Evolutionary conservation across 2,113 vertebrate genomes (phyloP), one percentile per base, ranked within the genome.

Genomic region (Ageneiosus marmoratus): DNA sequence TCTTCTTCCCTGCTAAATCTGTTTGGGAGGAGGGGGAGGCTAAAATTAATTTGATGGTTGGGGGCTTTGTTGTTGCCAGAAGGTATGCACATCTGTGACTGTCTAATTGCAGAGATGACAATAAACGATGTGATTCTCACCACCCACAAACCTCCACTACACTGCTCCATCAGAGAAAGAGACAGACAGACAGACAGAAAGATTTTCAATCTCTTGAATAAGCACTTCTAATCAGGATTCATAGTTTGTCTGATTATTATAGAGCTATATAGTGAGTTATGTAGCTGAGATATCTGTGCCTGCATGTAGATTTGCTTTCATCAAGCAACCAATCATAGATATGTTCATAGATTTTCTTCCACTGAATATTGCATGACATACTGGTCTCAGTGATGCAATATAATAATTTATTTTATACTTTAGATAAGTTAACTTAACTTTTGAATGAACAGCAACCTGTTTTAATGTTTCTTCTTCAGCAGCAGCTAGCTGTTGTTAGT

Each of bases 81-180:
- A 87, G 92, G 92, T 88, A 92, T 90, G 86, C 90, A 91, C 89
- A 92, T 92, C 91, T 92, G 86, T 91, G 88, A 88, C 90, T 92
- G 91, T 92, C 93, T 95, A 93, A 93, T 93, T 95, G 93, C 92
- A 91, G 86, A 91, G 91, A 86, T 91, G 77, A 91, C 89, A 88
- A 90, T 93, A 94, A 94, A 83, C 88, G 86, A 89, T 88, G 89
- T 90, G 92, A 91, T n/a, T 63, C n/a, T 4, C 94, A 91, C 53
- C 80, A 34, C 65, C 46, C 70, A 62, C 50, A 86, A 80, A 62
- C 69, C 84, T 87, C 34, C 74, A 82, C 24, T 70, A 78, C 8
- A 29, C 75, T 55, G 58, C 41, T 83, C 73, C 55, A 74, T 6
- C 20, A 80, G 34, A 80, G 56, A 67, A n/a, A 75, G 53, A 60